Evolutionary conservation across 2,888 invertebrate genomes (phyloP).

Genomic region (Dexiosoma caninum): DNA sequence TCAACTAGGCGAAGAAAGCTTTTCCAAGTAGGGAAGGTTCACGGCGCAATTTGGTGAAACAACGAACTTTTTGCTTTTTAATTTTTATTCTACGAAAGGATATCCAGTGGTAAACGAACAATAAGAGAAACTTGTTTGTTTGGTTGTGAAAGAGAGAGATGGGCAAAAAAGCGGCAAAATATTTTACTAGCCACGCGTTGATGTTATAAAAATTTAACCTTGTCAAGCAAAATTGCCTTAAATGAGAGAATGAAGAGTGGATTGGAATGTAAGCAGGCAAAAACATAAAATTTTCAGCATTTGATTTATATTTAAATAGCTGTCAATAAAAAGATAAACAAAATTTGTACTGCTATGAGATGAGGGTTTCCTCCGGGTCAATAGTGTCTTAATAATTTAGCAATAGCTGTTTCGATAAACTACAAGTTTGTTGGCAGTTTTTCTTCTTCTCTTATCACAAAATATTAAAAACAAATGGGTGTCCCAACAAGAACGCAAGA

Average conservation of each 20-base stretch:
- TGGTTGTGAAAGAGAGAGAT: neutral
- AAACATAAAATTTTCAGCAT: neutral
- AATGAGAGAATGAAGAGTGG: neutral
- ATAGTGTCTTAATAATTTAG: neutral
- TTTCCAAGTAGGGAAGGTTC: slow-evolving; percentile 38
- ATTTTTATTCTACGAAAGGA: no score
- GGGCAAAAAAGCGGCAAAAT: neutral
- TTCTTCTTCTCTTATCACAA: no score
- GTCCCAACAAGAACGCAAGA: no score
- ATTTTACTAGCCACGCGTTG: slow-evolving; percentile 54
- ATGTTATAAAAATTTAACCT: slow-evolving; percentile 31
- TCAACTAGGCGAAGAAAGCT: slow-evolving; percentile 66
- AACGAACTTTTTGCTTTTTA: no score
- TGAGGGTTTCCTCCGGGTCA: neutral
- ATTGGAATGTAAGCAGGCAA: neutral
- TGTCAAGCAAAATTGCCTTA: slow-evolving; percentile 4
- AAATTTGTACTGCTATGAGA: neutral
- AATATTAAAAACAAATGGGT: no score
- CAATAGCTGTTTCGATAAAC: neutral
- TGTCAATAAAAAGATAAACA: neutral
- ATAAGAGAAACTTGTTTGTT: neutral
- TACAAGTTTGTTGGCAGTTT: no score
- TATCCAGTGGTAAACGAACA: neutral
- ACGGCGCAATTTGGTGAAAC: slow-evolving; percentile 37
- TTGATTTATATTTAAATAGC: slow-evolving; percentile 1